Conservation (phyloP, 2,113 vertebrate genomes). For the Lamprotornis superbus region DNA sequence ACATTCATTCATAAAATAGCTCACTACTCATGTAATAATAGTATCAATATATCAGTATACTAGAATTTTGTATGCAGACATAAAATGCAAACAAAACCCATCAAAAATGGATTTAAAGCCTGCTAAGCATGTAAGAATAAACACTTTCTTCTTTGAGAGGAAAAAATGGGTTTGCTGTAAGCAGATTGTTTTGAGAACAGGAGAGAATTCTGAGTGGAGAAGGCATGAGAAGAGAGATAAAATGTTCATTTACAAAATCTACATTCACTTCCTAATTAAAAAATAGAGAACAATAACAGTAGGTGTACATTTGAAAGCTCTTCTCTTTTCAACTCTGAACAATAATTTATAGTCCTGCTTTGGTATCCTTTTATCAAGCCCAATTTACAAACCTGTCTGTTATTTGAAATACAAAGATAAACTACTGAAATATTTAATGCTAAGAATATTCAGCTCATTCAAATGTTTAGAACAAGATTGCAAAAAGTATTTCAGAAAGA, state of each 20-base stretch:
- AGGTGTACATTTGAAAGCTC: not conserved
- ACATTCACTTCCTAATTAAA: not conserved
- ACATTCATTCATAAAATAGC: not conserved
- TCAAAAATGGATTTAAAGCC: not conserved
- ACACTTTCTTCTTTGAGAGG: not conserved
- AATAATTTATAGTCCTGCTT: not conserved
- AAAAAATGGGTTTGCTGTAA: not conserved
- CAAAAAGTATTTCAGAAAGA: not conserved
- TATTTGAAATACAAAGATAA: not conserved
- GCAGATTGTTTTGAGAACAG: fast-evolving
- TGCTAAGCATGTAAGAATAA: not conserved
- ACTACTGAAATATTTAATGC: not conserved
- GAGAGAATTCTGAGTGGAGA: not conserved
- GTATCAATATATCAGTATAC: not conserved
- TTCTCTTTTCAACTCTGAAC: not conserved
- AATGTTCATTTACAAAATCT: not conserved
- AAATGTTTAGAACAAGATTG: not conserved
- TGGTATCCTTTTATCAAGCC: not conserved
- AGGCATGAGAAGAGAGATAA: not conserved
- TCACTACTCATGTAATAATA: not conserved
- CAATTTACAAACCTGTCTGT: not conserved
- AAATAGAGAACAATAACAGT: not conserved
- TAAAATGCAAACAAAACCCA: not conserved
- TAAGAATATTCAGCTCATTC: not conserved
- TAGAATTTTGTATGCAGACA: not conserved